A percentile compares a stretch with the other conserved stretches of the same genome.
Evolutionary conservation across 1,140 invertebrate species (phyloP).

Genomic region (Chrysoperla carnea): DNA sequence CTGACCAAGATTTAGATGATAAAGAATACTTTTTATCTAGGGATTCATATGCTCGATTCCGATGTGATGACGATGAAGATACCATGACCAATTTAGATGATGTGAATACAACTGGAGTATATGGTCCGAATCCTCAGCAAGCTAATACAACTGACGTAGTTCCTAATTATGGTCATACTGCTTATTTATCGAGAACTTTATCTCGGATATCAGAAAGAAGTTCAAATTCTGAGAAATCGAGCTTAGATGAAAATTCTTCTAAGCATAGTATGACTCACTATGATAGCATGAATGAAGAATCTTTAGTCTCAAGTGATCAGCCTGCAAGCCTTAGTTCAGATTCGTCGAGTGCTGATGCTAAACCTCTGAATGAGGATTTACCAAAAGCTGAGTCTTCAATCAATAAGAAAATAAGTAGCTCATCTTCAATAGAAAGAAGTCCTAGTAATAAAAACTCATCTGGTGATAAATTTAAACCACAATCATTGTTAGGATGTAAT

Average conservation of each 20-base stretch:
- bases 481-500: neutral
- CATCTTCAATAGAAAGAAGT: neutral
- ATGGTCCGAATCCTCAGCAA: slow-evolving; percentile 40
- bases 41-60: slow-evolving; percentile 3
- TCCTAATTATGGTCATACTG: slow-evolving; percentile 43
- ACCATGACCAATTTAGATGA: slow-evolving; percentile 14
- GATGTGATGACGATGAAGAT: slow-evolving; percentile 7
- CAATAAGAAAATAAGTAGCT: neutral
- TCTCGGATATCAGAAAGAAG: slow-evolving; percentile 74
- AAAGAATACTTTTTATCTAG: slow-evolving; percentile 26
- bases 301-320: slow-evolving; percentile 61
- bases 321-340: slow-evolving; percentile 71
- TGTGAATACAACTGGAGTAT: slow-evolving; percentile 41
- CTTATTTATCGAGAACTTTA: slow-evolving; percentile 55
- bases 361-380: slow-evolving; percentile 9
- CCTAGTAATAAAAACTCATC: neutral
- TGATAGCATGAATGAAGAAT: slow-evolving; percentile 67
- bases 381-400: neutral
- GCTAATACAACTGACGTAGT: slow-evolving; percentile 39
- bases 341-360: slow-evolving; percentile 44
- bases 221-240: slow-evolving; percentile 67
- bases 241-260: slow-evolving; percentile 66
- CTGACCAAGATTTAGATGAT: slow-evolving; percentile 41
- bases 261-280: slow-evolving; percentile 60
- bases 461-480: neutral